A percentile compares a stretch with the other conserved stretches of the same genome.
These are phyloP conservation scores for Oryzias celebensis DNA, from an alignment of 2,113 vertebrate genomes.

Conservation along the genomic window DNA sequence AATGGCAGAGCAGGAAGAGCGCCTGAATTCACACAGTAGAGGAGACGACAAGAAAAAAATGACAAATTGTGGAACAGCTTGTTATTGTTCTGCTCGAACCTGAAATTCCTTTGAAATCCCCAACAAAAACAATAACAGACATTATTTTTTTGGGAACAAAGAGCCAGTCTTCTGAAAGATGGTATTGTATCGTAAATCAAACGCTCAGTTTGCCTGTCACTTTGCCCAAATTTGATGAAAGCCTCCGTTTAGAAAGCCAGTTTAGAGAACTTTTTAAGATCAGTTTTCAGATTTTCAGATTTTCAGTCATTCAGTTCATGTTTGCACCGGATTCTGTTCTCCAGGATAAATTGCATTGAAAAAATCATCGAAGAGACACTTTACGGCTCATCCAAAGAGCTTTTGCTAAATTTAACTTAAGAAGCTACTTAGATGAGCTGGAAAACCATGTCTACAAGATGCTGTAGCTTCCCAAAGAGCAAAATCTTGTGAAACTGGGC, in stretches of 20 bases:
- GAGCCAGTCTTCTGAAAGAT: conserved; percentile 49
- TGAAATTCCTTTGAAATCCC: conserved; percentile 66
- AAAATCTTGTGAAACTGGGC: too few species aligned
- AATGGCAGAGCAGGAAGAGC: conserved; percentile 40
- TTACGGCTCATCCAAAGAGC: too few species aligned
- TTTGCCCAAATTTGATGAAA: conserved; percentile 33
- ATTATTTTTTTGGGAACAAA: conserved; percentile 65
- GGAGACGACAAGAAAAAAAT: conserved; percentile 24
- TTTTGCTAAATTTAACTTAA: too few species aligned
- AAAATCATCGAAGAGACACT: too few species aligned
- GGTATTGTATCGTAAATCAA: conserved; percentile 66
- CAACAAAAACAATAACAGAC: conserved; percentile 76
- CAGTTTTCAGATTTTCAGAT: too few species aligned
- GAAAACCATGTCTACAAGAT: too few species aligned
- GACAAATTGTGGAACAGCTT: conserved; percentile 25
- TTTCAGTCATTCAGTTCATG: too few species aligned
- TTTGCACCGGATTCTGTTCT: too few species aligned
- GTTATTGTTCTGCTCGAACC: conserved; percentile 47
- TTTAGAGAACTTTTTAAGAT: not conserved
- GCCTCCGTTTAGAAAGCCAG: not conserved
- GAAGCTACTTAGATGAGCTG: too few species aligned
- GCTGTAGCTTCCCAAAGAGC: too few species aligned
- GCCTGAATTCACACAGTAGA: conserved; percentile 9
- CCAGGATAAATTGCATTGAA: too few species aligned
- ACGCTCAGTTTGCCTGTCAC: conserved; percentile 55